Conservation (phyloP, 1,140 invertebrate species). For the Argopecten irradians region DNA sequence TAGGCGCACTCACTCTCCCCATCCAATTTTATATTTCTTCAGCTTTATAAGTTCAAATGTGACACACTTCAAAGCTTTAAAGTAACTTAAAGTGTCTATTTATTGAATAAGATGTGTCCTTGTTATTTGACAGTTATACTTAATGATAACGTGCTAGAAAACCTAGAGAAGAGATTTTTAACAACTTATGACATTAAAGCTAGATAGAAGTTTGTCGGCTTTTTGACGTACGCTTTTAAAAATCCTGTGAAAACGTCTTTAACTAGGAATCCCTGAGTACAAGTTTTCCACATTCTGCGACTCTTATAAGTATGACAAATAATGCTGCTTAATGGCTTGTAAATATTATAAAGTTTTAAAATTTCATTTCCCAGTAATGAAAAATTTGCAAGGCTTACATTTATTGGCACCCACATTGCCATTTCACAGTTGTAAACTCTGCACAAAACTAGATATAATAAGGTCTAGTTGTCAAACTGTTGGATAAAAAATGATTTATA, state of each 20-base stretch:
- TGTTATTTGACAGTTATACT: not conserved
- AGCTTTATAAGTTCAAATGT: not conserved
- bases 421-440: slow-evolving; percentile 10
- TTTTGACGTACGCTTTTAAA: not conserved
- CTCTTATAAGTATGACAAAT: not conserved
- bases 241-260: not conserved
- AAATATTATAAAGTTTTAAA: not conserved
- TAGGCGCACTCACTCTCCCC: not conserved
- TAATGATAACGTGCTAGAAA: not conserved
- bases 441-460: not conserved
- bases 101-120: not conserved
- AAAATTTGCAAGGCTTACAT: not conserved
- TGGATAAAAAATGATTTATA: not conserved
- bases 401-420: not conserved
- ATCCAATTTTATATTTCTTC: not conserved
- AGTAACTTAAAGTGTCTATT: not conserved
- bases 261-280: not conserved
- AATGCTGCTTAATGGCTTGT: not conserved
- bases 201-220: not conserved
- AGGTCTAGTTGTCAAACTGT: not conserved
- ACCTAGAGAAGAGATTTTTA: not conserved
- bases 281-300: not conserved
- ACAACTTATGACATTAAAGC: not conserved
- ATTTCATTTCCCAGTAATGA: not conserved
- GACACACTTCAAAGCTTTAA: not conserved